These are phyloP conservation scores for Echinometra lucunter DNA, from an alignment of 53 echinoderm and acorn worm genomes.

Conservation along the genomic window DNA sequence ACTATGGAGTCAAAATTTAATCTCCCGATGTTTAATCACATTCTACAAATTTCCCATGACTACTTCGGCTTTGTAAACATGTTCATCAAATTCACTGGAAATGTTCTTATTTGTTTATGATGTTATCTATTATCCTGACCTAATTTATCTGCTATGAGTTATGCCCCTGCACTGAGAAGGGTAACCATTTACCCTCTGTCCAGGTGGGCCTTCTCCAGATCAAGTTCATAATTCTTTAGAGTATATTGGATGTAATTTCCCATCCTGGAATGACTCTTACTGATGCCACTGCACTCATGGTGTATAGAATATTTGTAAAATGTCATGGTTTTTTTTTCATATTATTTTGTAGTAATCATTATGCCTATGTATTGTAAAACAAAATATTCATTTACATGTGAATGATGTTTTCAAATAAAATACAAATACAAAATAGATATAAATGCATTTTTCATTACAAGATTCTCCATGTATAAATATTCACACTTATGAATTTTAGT, in stretches of 20 bases:
- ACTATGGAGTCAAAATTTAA: neutral
- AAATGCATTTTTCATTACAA: too few species aligned
- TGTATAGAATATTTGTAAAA: too few species aligned
- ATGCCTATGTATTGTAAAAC: too few species aligned
- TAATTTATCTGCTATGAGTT: constrained; percentile 25
- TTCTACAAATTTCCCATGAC: neutral
- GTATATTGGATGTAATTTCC: neutral
- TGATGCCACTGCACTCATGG: neutral
- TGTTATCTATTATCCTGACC: neutral
- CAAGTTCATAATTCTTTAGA: neutral
- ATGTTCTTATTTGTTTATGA: neutral
- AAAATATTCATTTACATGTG: too few species aligned
- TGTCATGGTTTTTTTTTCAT: too few species aligned
- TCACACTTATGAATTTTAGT: too few species aligned
- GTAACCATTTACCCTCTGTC: neutral
- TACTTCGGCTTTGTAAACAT: neutral
- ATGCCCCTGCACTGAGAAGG: constrained; percentile 1
- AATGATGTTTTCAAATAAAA: too few species aligned
- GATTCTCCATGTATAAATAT: too few species aligned
- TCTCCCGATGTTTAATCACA: neutral
- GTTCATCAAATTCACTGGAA: neutral
- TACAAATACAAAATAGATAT: too few species aligned
- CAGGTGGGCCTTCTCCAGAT: constrained; percentile 28
- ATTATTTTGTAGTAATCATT: too few species aligned
- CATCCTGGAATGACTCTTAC: neutral